Evolutionary conservation across 2,888 invertebrate species (phyloP).

Genomic region (Pandemis cinnamomeana): DNA sequence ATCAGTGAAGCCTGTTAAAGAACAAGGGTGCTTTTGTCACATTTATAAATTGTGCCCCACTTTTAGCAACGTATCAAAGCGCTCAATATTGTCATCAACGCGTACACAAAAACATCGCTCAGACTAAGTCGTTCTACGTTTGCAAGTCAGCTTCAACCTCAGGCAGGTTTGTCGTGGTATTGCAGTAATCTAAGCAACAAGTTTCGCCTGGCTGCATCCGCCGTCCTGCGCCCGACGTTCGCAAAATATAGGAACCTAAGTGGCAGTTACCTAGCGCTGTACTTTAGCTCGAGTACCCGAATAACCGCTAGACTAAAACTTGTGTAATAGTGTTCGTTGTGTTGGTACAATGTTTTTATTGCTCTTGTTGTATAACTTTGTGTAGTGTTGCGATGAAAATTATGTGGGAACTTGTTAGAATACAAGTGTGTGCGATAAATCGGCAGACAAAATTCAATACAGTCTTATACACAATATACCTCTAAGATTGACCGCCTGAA

Average conservation of each 20-base stretch:
- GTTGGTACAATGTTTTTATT: conserved; percentile 34
- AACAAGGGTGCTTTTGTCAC: no score
- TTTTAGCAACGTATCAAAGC: no score
- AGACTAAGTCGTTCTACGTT: neutral
- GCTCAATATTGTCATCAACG: no score
- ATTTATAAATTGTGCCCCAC: no score
- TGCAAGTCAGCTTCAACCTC: conserved; percentile 3
- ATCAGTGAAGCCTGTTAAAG: no score
- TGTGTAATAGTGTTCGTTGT: conserved; percentile 36
- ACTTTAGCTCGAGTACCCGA: conserved; percentile 22
- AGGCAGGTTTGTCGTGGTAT: conserved; percentile 14
- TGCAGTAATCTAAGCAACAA: conserved; percentile 40
- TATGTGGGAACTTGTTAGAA: conserved; percentile 24
- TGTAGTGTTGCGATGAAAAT: conserved; percentile 25
- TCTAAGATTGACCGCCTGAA: no score
- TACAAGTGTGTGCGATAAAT: neutral
- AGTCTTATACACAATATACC: no score
- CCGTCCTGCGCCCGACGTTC: conserved; percentile 26
- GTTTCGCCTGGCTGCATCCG: conserved; percentile 34
- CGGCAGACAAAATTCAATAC: no score
- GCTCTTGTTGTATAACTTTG: conserved; percentile 37
- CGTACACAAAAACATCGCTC: no score
- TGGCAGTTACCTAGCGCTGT: conserved; percentile 31
- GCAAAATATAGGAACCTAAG: conserved; percentile 40
- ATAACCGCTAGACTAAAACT: conserved; percentile 36